These are phyloP conservation scores for Martes flavigula DNA, from an alignment of 2,797 vertebrate genomes.

Conservation along the genomic window DNA sequence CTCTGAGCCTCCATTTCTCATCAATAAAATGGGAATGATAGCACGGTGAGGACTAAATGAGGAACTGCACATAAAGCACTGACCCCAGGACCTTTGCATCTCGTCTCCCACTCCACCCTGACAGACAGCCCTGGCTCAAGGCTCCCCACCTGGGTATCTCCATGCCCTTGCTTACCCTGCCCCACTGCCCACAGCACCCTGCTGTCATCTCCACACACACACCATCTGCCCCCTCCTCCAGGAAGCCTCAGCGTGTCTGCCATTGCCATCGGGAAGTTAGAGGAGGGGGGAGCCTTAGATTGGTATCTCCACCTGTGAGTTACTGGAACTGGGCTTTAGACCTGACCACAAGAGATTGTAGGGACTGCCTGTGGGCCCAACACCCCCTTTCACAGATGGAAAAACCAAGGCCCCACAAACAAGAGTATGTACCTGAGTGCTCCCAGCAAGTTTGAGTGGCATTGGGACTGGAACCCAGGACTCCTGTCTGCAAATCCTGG, in stretches of 20 bases:
- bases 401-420: accelerated
- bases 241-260: background rate
- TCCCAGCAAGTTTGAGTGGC: background rate
- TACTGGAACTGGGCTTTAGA: background rate
- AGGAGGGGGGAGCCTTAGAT: accelerated
- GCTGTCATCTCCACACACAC: background rate
- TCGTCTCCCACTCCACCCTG: accelerated
- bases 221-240: background rate
- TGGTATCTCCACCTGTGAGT: background rate
- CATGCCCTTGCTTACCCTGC: background rate
- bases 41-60: too few species aligned
- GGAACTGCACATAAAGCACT: background rate
- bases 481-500: accelerated
- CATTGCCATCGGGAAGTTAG: background rate
- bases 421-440: background rate
- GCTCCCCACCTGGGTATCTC: background rate
- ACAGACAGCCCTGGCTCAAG: background rate
- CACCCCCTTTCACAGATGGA: background rate
- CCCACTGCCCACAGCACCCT: background rate
- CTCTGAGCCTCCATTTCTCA: background rate
- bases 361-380: accelerated
- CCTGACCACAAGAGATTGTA: background rate
- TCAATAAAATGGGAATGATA: background rate
- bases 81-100: background rate
- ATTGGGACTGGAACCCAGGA: background rate